A percentile compares a stretch with the other conserved stretches of the same genome.
Evolutionary conservation across 2,888 invertebrate species (phyloP).

Genomic region (Phytoseiulus persimilis): DNA sequence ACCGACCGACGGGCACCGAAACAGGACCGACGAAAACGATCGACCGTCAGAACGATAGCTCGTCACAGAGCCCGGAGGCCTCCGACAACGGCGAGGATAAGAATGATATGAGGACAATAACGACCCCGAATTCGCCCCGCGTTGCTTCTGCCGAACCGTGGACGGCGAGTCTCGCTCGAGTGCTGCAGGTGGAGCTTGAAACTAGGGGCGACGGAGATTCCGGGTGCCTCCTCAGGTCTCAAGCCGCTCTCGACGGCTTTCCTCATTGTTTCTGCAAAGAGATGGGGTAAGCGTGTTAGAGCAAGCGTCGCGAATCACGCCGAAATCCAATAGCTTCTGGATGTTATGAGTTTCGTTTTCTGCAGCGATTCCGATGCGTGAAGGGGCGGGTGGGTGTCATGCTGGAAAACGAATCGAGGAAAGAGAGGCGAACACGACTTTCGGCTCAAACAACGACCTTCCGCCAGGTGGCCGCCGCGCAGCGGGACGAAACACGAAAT

Average conservation of each 20-base stretch:
- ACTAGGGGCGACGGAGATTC: background rate
- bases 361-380: background rate
- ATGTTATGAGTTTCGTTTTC: background rate
- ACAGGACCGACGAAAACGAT: background rate
- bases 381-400: background rate
- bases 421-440: background rate
- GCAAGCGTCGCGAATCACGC: background rate
- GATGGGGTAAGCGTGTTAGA: background rate
- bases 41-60: background rate
- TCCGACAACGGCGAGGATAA: background rate
- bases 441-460: background rate
- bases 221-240: constrained; percentile 31
- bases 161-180: background rate
- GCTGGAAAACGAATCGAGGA: background rate
- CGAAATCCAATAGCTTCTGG: background rate
- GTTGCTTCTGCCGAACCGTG: background rate
- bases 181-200: background rate
- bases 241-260: constrained; percentile 19
- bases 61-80: background rate
- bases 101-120: background rate
- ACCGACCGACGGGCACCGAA: background rate
- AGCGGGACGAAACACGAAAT: too few species aligned
- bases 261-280: constrained; percentile 33
- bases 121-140: background rate
- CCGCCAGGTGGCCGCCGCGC: background rate